Conservation (phyloP, 2,113 vertebrate species). For the Myrmophylax atrothorax region DNA sequence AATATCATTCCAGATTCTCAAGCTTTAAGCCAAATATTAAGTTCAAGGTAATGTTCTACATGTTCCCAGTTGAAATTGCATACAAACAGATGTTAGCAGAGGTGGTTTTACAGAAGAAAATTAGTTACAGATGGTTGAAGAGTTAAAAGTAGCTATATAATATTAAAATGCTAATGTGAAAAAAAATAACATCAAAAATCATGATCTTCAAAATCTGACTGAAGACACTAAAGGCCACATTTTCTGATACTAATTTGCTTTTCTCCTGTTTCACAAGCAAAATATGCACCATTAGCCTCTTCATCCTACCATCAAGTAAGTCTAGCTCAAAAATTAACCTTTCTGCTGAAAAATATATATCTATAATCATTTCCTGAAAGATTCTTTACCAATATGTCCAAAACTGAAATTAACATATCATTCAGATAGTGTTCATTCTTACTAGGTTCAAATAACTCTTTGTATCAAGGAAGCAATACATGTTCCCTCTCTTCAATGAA, state of each 20-base stretch:
- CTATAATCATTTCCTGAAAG: not conserved
- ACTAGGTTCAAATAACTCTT: not conserved
- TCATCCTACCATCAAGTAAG: not conserved
- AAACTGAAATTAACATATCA: not conserved
- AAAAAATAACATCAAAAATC: constrained; percentile 7
- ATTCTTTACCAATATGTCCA: not conserved
- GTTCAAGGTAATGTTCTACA: not conserved
- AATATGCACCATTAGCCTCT: not conserved
- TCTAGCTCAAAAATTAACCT: not conserved
- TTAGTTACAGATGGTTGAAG: constrained; percentile 4
- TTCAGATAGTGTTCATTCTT: not conserved
- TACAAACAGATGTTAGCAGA: not conserved
- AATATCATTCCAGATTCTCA: not conserved
- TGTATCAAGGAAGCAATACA: not conserved
- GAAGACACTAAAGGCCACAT: not conserved
- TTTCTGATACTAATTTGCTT: not conserved
- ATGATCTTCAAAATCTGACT: not conserved
- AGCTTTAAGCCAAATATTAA: constrained; percentile 1
- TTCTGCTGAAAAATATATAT: not conserved
- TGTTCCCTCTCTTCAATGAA: not conserved
- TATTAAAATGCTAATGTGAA: constrained; percentile 1
- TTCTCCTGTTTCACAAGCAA: not conserved
- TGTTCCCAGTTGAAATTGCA: not conserved
- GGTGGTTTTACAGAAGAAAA: not conserved
- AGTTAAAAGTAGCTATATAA: not conserved